Evolutionary conservation across 2,113 vertebrate genomes (phyloP).

Genomic region (Halcyon malimbica): DNA sequence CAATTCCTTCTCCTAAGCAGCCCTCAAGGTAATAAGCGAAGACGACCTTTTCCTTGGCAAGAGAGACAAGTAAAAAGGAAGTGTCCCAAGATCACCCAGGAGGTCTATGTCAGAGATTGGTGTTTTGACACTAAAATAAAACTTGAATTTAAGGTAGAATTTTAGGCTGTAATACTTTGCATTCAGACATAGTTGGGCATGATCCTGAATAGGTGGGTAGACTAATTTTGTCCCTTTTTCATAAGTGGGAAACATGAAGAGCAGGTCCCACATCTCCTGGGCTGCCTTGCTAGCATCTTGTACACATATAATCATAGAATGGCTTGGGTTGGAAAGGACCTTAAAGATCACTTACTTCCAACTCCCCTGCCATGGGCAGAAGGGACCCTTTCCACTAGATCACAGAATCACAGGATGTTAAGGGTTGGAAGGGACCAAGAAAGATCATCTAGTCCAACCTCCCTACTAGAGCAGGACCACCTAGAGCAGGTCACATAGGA

Average conservation of each 20-base stretch:
- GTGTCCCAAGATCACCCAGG: background rate
- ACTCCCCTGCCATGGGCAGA: background rate
- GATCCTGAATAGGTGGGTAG: background rate
- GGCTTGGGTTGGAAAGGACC: background rate
- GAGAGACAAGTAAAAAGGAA: background rate
- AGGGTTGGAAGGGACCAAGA: too few relatives aligned
- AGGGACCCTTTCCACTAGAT: background rate
- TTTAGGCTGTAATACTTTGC: background rate
- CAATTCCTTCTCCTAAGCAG: background rate
- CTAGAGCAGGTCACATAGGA: too few relatives aligned
- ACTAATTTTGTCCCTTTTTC: background rate
- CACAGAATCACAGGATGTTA: too few relatives aligned
- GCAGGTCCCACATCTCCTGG: too few relatives aligned
- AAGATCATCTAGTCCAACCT: too few relatives aligned
- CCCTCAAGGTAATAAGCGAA: background rate
- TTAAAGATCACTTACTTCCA: too few relatives aligned
- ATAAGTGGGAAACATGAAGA: fast-evolving
- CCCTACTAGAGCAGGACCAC: too few relatives aligned
- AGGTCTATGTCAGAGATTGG: background rate
- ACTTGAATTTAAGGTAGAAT: background rate
- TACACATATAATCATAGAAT: background rate
- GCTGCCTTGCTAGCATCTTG: background rate
- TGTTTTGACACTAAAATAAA: background rate
- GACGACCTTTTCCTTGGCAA: background rate
- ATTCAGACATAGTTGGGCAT: fast-evolving